Evolutionary conservation across 2,797 vertebrate species (phyloP), one percentile per base, ranked within the genome.

Genomic region (Sebastes matsubarae): DNA sequence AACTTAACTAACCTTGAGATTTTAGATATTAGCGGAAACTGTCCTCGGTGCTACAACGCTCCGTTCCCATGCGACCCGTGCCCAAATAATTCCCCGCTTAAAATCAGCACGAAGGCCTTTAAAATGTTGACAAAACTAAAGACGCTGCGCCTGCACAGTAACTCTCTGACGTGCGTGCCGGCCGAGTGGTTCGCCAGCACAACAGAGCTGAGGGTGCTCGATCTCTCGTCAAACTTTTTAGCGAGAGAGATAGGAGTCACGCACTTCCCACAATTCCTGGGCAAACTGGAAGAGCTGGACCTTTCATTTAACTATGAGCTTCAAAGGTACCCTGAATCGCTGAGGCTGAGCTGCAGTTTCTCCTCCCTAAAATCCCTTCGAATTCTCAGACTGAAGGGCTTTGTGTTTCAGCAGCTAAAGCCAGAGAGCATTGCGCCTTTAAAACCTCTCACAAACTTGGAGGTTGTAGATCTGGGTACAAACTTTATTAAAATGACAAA

Each of bases 1-100:
- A 96, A 95, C 72, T 89, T 99, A 86, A 87, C 83, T 2, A 93
- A 97, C 54, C 82, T 99, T 63, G 96, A 99, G 94, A 94, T 96
- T 85, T 96, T 99, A 3, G 98, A 99, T 77, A 93, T 99, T 6
- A 98, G 98, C 50, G 97, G 98, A 75, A 99, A 99, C 80, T 99
- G 98, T 72, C 98, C 98, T 36, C 96, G 98, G 16, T 99, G 98
- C 88, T 97, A 98, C 81, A 97, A 99, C 36, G 96, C 96, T 2
- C 97, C 97, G 0, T 99, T 96, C 79, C 97, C 97, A 2, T 99
- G 98, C 80, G 84, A 4, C 8, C 97, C 97, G 0, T 99, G 98
- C 60, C 91, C 94, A n/a, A 84, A 95, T 52, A 93, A 95, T 0
- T 75, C 87, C 0, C 85, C 96, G 0, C 91, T 99, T 57, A n/a